These are phyloP conservation scores for Lasioglossum lativentre DNA, from an alignment of 2,888 invertebrate genomes.

Conservation along the genomic window DNA sequence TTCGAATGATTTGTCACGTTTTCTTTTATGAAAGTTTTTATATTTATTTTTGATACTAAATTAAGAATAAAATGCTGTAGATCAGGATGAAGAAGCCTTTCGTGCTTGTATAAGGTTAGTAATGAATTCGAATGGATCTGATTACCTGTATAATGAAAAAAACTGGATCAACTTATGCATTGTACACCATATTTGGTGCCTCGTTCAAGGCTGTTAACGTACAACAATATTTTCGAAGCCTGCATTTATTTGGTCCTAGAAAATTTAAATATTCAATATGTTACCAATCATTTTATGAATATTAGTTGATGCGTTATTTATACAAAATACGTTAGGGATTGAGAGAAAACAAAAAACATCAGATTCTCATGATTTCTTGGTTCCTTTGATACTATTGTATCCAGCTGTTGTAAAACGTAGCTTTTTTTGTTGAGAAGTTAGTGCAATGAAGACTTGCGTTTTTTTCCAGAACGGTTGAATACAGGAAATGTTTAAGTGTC, in stretches of 20 bases:
- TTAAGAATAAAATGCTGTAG: conserved; percentile 52
- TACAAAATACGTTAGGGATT: conserved; percentile 44
- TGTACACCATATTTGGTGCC: conserved; percentile 29
- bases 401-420: conserved; percentile 46
- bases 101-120: conserved; percentile 23
- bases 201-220: conserved; percentile 34
- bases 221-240: conserved; percentile 45
- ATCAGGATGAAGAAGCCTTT: conserved; percentile 44
- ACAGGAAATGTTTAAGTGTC: conserved; percentile 46
- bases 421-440: conserved; percentile 52
- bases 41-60: conserved; percentile 73
- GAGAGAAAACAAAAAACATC: conserved; percentile 15
- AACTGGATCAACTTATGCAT: conserved; percentile 52
- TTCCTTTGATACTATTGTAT: conserved; percentile 54
- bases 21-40: conserved; percentile 59
- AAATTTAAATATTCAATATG: conserved; percentile 33
- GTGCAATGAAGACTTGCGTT: conserved; percentile 63
- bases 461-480: conserved; percentile 45
- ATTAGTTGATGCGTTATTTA: conserved; percentile 55
- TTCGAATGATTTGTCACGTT: conserved; percentile 52
- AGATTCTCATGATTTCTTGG: conserved; percentile 42
- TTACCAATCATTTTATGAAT: conserved; percentile 57
- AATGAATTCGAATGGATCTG: conserved; percentile 48
- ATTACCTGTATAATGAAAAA: conserved; percentile 25
- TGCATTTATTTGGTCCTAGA: conserved; percentile 60